A percentile compares a stretch with the other conserved stretches of the same genome.
Evolutionary conservation across 2,888 invertebrate genomes (phyloP).

Genomic region (Archaeoteleia sp.): DNA sequence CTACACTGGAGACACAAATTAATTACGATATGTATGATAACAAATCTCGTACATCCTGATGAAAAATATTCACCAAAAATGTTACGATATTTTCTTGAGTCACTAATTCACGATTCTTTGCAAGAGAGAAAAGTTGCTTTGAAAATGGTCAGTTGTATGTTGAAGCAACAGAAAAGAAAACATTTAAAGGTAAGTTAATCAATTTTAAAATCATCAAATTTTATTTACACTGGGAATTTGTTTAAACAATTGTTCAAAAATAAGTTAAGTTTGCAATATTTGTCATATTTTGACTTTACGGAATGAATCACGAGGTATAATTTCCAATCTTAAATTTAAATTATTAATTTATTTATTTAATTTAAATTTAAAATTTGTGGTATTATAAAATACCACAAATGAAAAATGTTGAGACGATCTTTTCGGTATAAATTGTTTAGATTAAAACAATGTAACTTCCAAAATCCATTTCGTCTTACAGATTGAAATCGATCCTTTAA

Average conservation of each 20-base stretch:
- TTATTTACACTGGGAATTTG: too few relatives aligned
- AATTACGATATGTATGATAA: constrained; percentile 84
- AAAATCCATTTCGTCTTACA: constrained; percentile 32
- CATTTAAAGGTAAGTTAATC: constrained; percentile 73
- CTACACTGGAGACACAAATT: constrained; percentile 89
- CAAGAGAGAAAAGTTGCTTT: constrained; percentile 85
- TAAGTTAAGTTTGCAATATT: too few relatives aligned
- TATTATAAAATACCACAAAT: background rate
- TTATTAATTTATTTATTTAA: background rate
- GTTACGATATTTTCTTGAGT: constrained; percentile 80
- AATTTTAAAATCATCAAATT: background rate
- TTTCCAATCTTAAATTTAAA: background rate
- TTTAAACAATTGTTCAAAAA: too few relatives aligned
- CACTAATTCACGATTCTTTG: constrained; percentile 86
- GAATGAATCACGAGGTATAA: background rate
- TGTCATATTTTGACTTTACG: too few relatives aligned
- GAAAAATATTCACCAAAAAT: constrained; percentile 80
- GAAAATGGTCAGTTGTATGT: constrained; percentile 78
- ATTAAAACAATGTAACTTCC: background rate
- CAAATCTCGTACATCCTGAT: constrained; percentile 83
- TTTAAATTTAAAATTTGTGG: background rate
- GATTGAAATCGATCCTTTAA: constrained; percentile 57
- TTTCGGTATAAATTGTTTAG: background rate
- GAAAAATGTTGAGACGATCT: background rate
- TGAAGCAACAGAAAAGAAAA: constrained; percentile 84